These are phyloP conservation scores for Bombus confusus DNA, from an alignment of 1,140 invertebrate species.

Conservation along the genomic window DNA sequence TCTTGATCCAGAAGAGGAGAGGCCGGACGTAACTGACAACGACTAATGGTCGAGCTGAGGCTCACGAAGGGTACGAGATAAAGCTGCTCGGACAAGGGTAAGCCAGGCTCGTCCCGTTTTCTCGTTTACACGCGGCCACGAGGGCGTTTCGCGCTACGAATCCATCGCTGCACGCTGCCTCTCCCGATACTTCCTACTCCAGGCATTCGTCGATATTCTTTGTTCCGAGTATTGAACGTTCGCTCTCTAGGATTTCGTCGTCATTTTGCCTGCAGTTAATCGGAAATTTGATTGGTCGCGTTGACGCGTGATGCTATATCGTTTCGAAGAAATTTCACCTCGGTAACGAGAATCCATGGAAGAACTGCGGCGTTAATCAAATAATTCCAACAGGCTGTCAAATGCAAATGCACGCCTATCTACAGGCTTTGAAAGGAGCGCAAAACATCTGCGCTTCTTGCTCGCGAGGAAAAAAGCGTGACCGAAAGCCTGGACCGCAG, in stretches of 20 bases:
- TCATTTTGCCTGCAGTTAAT: too few relatives aligned
- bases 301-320: too few relatives aligned
- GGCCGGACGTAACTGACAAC: conserved; percentile 76
- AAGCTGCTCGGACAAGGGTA: conserved; percentile 66
- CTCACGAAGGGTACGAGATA: conserved; percentile 66
- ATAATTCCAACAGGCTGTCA: too few relatives aligned
- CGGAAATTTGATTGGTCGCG: too few relatives aligned
- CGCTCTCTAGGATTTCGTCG: too few relatives aligned
- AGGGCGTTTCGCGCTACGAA: conserved; percentile 55
- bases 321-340: too few relatives aligned
- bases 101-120: conserved; percentile 69
- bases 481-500: not conserved
- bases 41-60: conserved; percentile 72
- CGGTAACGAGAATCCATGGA: too few relatives aligned
- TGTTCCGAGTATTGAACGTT: not conserved
- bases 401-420: too few relatives aligned
- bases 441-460: too few relatives aligned
- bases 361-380: too few relatives aligned
- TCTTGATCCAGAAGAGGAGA: conserved; percentile 69
- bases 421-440: too few relatives aligned
- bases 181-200: not conserved
- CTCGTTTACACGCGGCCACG: conserved; percentile 68
- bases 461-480: not conserved
- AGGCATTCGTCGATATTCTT: too few relatives aligned
- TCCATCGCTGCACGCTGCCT: conserved; percentile 41